Conservation (phyloP, 1,140 invertebrate species). For the Sesamia nonagrioides region DNA sequence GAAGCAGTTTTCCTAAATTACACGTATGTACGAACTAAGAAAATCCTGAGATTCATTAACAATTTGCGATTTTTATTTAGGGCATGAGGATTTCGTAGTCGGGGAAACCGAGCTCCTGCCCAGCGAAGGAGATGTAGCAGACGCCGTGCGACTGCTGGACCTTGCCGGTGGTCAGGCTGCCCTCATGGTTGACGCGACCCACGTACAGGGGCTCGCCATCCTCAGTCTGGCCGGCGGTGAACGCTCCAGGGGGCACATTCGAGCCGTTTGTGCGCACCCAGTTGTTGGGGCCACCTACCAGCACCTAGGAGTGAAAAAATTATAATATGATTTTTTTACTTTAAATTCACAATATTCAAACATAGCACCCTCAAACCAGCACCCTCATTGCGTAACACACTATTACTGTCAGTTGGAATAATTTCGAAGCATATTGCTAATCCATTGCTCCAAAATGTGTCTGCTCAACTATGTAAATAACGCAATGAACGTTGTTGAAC, state of each 20-base stretch:
- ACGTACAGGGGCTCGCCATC: constrained; percentile 92
- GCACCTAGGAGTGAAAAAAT: constrained; percentile 79
- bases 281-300: constrained; percentile 88
- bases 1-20: constrained; percentile 40
- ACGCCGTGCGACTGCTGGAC: constrained; percentile 90
- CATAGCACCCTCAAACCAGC: too few relatives aligned
- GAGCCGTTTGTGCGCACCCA: constrained; percentile 90
- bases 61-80: constrained; percentile 59
- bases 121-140: constrained; percentile 92
- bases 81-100: constrained; percentile 92
- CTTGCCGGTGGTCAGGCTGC: constrained; percentile 91
- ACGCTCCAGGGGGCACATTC: constrained; percentile 91
- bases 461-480: too few relatives aligned
- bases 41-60: constrained; percentile 36
- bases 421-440: too few relatives aligned
- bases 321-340: not conserved
- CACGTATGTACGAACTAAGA: not conserved
- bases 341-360: too few relatives aligned
- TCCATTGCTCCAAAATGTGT: too few relatives aligned
- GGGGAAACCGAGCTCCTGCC: constrained; percentile 91
- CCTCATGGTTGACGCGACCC: constrained; percentile 91
- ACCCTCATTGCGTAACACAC: too few relatives aligned
- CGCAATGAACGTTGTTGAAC: too few relatives aligned
- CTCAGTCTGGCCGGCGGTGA: constrained; percentile 92
- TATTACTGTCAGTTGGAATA: too few relatives aligned